phyloP scores from a whole-genome alignment of 2,888 invertebrate species.

The Agriopis leucophaearia region DNA sequence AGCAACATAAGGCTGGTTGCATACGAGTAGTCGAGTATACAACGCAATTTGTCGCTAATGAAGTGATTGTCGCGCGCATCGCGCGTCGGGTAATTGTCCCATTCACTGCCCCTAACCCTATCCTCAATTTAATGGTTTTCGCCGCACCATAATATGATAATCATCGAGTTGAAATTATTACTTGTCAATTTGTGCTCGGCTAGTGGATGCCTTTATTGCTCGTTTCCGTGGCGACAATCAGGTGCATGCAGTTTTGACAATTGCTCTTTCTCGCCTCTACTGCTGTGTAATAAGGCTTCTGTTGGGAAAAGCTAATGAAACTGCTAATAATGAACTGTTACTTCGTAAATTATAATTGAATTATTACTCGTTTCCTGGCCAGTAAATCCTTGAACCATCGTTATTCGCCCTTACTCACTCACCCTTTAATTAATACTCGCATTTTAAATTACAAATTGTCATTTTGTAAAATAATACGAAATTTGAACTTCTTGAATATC shows the following conservation, averaged over 20 bases:
- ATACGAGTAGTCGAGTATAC: conserved; percentile 26
- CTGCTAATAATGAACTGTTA: conserved; percentile 5
- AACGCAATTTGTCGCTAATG: conserved; percentile 60
- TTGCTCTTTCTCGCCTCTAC: conserved; percentile 17
- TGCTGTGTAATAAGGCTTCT: conserved; percentile 10
- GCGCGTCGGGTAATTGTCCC: conserved; percentile 65
- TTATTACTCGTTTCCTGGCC: conserved; percentile 23
- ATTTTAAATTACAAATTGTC: conserved; percentile 10
- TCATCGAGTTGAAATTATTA: conserved; percentile 71
- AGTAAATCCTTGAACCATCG: conserved; percentile 22
- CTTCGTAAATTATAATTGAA: conserved; percentile 20
- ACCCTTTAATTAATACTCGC: conserved; percentile 1
- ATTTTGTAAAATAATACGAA: not conserved
- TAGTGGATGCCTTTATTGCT: conserved; percentile 56
- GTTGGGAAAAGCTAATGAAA: conserved; percentile 1
- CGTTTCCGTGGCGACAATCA: conserved; percentile 51
- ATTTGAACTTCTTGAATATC: not conserved
- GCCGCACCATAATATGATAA: conserved; percentile 60
- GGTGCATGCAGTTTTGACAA: conserved; percentile 19
- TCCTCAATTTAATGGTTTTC: conserved; percentile 68
- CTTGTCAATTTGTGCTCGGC: conserved; percentile 67
- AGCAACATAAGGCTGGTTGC: conserved; percentile 37
- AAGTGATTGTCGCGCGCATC: conserved; percentile 69
- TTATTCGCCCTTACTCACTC: conserved; percentile 17
- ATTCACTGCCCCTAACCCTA: conserved; percentile 69